Evolutionary conservation across 2,888 invertebrate genomes (phyloP).

Genomic region (Acholoe squamosa): DNA sequence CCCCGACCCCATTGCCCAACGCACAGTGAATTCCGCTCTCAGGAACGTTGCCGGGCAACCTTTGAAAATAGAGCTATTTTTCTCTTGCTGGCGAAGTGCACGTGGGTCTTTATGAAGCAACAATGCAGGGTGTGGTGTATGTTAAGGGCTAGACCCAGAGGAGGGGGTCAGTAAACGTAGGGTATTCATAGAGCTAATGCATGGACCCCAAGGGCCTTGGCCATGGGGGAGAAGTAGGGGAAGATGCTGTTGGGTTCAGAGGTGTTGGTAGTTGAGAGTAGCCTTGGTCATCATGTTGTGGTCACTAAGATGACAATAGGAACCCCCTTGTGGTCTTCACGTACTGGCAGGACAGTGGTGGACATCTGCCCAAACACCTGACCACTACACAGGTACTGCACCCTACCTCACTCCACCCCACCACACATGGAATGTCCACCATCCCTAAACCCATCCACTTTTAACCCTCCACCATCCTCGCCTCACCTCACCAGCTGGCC

Average conservation of each 20-base stretch:
- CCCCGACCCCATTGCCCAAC: background rate
- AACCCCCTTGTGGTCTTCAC: background rate
- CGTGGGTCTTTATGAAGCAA: background rate
- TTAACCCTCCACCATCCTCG: background rate
- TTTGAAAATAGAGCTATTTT: background rate
- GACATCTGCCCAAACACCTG: background rate
- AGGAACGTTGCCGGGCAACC: background rate
- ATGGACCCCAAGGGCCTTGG: slow-evolving; percentile 21
- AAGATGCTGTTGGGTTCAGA: too few species aligned
- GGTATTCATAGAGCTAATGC: slow-evolving; percentile 4
- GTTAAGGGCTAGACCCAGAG: background rate
- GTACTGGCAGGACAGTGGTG: background rate
- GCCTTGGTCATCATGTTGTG: background rate
- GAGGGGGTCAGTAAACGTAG: slow-evolving; percentile 4
- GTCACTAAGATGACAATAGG: background rate
- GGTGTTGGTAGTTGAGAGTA: background rate
- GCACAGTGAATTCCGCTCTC: background rate
- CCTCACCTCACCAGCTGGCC: background rate
- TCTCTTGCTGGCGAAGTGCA: background rate
- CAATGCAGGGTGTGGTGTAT: background rate
- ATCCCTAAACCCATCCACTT: background rate
- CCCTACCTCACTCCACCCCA: background rate
- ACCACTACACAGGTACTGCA: slow-evolving; percentile 4
- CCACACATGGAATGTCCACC: background rate
- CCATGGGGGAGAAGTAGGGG: background rate